Base-by-base conservation (phyloP, 2,113 vertebrate species). In the Myiozetetes cayanensis region DNA sequence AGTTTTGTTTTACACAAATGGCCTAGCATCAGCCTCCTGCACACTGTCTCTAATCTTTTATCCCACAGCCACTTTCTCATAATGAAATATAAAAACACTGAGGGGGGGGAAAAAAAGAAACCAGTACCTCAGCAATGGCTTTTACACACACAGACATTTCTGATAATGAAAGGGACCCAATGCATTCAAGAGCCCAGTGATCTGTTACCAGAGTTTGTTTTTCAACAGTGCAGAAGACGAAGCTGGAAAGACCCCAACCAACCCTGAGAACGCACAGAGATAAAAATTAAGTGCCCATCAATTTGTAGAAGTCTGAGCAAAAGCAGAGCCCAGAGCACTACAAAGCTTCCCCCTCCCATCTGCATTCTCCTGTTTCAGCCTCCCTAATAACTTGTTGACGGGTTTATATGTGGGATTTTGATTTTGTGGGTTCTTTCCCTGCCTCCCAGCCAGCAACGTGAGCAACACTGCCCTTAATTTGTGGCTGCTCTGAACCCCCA, bases 201-300 rank as follows among this genome's bases (percentile, higher is more conserved):
- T 44, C 67, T 91, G 46, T 82, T 43, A 79, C 33, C 72, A 47
- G 21, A 62, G 17, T 87, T 91, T 85, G 43, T 31, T 89, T 93
- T 91, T 55, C 46, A 66, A 31, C 75, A 80, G 87, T 16, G 46
- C 87, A 76, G 72, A 79, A 81, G 68, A 71, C 27, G 77, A 77
- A 90, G 24, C 70, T 56, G 37, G 52, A 73, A 78, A 67, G 67
- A 75, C 18, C 67, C 93, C 53, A 58, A 27, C 43, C 28, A 88
- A n/a, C 28, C 30, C 84, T 86, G 80, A 92, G 78, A 85, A 91
- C 71, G 53, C 1, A 2, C 90, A 94, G 94, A 86, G 96, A 82
- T 27, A 87, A 96, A 89, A 95, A 89, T 63, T 33, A 89, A 95
- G 86, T 61, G 75, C 61, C 86, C 84, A 91, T 91, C 86, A 90